A percentile compares a stretch with the other conserved stretches of the same genome.
phyloP scores from a whole-genome alignment of 2,888 invertebrate genomes.

The Hedychridium roseum region DNA sequence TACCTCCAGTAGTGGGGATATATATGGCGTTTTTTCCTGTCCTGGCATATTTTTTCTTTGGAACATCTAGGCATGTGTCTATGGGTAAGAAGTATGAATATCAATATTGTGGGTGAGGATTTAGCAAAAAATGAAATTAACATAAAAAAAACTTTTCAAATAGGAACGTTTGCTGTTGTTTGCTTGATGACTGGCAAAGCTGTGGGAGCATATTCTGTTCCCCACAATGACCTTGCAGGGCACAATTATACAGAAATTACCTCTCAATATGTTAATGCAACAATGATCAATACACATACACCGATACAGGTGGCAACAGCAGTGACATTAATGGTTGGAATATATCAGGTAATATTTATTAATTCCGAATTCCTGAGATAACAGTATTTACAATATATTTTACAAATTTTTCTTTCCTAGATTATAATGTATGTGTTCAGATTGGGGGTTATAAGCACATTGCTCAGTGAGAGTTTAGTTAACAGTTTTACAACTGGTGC shows the following conservation, averaged over 20 bases:
- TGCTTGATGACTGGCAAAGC: constrained; percentile 91
- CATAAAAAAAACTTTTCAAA: constrained; percentile 20
- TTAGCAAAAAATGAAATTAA: constrained; percentile 4
- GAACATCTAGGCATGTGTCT: constrained; percentile 74
- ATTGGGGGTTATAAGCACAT: constrained; percentile 77
- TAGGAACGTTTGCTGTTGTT: constrained; percentile 85
- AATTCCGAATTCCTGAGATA: too few relatives aligned
- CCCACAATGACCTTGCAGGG: constrained; percentile 68
- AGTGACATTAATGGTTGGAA: constrained; percentile 80
- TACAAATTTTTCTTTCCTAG: constrained; percentile 66
- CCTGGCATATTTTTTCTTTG: constrained; percentile 71
- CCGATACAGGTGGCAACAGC: constrained; percentile 78
- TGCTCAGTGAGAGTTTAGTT: constrained; percentile 83
- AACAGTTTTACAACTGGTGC: constrained; percentile 91
- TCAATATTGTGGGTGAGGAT: constrained; percentile 4
- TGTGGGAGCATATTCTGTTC: constrained; percentile 65
- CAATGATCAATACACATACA: constrained; percentile 50
- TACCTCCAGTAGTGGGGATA: constrained; percentile 67
- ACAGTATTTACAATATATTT: not conserved
- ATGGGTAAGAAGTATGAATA: constrained; percentile 66
- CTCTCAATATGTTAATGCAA: constrained; percentile 56
- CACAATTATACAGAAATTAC: constrained; percentile 73
- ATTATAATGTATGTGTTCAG: constrained; percentile 78
- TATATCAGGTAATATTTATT: constrained; percentile 71
- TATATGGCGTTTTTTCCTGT: constrained; percentile 70